Base-by-base conservation (phyloP, 1,140 invertebrate genomes). In the Dreissena polymorpha region DNA sequence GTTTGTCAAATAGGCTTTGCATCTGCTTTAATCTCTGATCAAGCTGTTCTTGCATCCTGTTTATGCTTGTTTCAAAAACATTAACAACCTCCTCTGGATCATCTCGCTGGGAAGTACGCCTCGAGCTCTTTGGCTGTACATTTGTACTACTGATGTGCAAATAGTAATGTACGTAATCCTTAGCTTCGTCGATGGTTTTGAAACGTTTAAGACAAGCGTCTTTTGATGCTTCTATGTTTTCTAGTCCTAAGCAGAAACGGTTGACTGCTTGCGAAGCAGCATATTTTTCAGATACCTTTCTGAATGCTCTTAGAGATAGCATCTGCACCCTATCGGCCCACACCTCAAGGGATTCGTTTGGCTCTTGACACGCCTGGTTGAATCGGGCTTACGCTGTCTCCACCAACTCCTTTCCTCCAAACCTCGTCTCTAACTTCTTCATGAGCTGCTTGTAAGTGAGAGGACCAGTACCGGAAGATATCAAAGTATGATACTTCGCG, bases 221-320 rank as follows among this genome's bases (percentile, higher is more conserved):
- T 39, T 75, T 80, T 49, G 77, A 72, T 10, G 76, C 81, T 23
- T 86, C 63, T 65, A 53, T 75, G 39, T 86, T 73, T 16, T 64
- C 3, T 63, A 79, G 78, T 7, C 85, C 82, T 63, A 65, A 70
- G 39, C 85, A 86, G 14, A 86, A 76, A 29, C 79, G 80, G 21
- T 23, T 74, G 10, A 86, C 53, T 21, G 71, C 85, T 29, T 86
- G 65, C 64, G 57, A 75, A 25, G 21, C 39, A 21, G 60, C 51
- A 80, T 80, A 78, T 25, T 73, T 39, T 53, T 84, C 70, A 53
- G 80, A 71, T 23, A 86, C 49, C 13, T 84, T 67, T 3, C 23
- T 64, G 50, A 83, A 85, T 49, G 80, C 85, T 69, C 53, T 53
- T 16, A 64, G 63, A 10, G 81, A 80, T 18, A 83, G 13, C 10